Evolutionary conservation across 2,888 invertebrate species (phyloP), one percentile per base, ranked within the genome.

Genomic region (Philaethria dido): DNA sequence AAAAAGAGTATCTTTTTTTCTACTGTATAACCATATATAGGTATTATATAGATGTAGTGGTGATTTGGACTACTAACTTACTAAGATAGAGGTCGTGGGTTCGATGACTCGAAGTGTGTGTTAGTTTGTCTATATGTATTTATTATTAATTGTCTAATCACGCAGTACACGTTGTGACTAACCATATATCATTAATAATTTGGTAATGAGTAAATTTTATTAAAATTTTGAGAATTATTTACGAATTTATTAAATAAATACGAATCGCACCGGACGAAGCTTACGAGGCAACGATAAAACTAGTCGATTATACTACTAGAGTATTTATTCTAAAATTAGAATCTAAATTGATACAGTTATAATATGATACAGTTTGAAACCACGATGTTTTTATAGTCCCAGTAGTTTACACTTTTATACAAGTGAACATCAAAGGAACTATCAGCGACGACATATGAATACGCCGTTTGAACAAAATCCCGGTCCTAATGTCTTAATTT

Each of bases 401-500:
- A 77, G 77, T 77, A 72, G 73, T 75, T 76, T 74, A 64, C 59
- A 65, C 29, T 42, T 68, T 73, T 59, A 68, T 75, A 76, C 76
- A 77, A 74, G 72, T 61, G 54, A 67, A 81, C 81, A 81, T 86
- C 85, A 86, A 84, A 83, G 81, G 62, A 42, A 44, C 69, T 68
- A 78, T 77, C 73, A 73, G 68, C 72, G 80, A 80, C 78, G 82
- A 84, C 81, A 73, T 77, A 83, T 74, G 78, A 78, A 84, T 81
- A 83, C 74, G 72, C 78, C 77, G 80, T 86, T 84, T 84, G 83
- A 84, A 84, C 78, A 75, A 77, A 79, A 78, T 79, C 79, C 75
- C 74, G 73, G 77, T 76, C 75, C 82, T 85, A 84, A 89, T 83
- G 83, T 85, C 89, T 89, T 81, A 84, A 89, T 89, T 83, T 79